Percentiles rank a stretch among this genome's conserved stretches.
Conservation (phyloP, 92 coral and sea anemone genomes). For the Micromussa lordhowensis region DNA sequence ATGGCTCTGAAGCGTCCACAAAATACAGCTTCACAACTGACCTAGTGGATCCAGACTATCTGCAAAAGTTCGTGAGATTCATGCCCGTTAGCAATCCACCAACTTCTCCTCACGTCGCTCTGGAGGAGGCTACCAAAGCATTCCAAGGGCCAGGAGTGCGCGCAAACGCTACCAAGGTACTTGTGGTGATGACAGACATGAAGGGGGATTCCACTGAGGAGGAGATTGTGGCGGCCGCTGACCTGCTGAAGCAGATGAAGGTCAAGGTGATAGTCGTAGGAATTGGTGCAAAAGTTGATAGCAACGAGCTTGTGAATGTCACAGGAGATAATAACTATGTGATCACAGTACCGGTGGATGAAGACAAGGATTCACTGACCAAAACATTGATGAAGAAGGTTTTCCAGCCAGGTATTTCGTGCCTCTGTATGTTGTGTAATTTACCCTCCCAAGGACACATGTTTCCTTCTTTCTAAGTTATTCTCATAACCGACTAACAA, state of each 20-base stretch:
- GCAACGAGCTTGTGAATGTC: constrained; percentile 52
- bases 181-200: constrained; percentile 86
- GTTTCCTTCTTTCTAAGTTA: neutral
- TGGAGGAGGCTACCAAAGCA: constrained; percentile 63
- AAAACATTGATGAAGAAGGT: constrained; percentile 19
- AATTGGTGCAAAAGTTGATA: constrained; percentile 62
- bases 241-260: constrained; percentile 34
- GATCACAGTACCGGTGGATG: constrained; percentile 15
- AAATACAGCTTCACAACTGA: constrained; percentile 55
- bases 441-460: neutral
- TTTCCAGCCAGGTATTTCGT: constrained; percentile 29
- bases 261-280: constrained; percentile 70
- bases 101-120: constrained; percentile 67
- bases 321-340: constrained; percentile 35
- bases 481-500: too few relatives aligned
- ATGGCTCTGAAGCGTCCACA: constrained; percentile 66
- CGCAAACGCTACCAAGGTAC: constrained; percentile 68
- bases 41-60: constrained; percentile 33
- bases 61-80: constrained; percentile 49
- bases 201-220: constrained; percentile 23
- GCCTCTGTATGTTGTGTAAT: neutral
- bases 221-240: constrained; percentile 33
- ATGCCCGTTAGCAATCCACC: constrained; percentile 54
- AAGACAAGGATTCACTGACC: constrained; percentile 6
- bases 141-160: constrained; percentile 74